Evolutionary conservation across 2,797 vertebrate species (phyloP), one percentile per base, ranked within the genome.

Genomic region (Setipinna tenuifilis): DNA sequence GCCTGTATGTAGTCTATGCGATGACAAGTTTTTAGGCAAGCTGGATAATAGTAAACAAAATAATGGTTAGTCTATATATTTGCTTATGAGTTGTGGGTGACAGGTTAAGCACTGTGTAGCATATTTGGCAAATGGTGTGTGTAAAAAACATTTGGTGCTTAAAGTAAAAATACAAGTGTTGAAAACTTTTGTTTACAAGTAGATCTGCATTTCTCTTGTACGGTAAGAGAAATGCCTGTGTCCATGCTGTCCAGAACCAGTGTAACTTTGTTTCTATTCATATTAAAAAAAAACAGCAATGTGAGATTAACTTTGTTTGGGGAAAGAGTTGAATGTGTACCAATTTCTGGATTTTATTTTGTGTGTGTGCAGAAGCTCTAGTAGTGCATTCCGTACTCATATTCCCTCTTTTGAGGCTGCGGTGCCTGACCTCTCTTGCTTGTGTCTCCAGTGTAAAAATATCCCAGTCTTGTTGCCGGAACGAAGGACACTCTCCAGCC

Each of bases 131-230:
- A 78, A 78, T 78, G 31, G 16, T 54, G 50, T 54, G 50, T 54
- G 50, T 54, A 54, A 86, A 57, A 75, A 85, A 41, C 25, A 86
- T 44, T 61, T 80, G 85, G 89, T 88, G 89, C 86, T 89, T 78
- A 78, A 44, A 21, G 1, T 78, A 78, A 31, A 10, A 44, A 78
- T 25, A 44, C 71, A 78, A 35, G 71, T 78, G 71, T 21, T 78
- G 6, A 85, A 83, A 82, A 31, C 46, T 17, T 59, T 75, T 17
- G 81, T 89, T 89, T 84, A 86, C 84, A 48, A 28, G 62, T 61
- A 58, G 81, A 61, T 25, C 82, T 88, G 89, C 84, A 88, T 84
- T 87, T 86, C 85, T 82, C 81, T 57, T 86, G 75, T 85, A 83
- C 46, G 54, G 82, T 80, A 88, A 82, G 83, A 88, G 31, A 83